Percentiles rank a stretch among this genome's conserved stretches.
These are phyloP conservation scores for Neuroterus valhalla DNA, from an alignment of 1,140 invertebrate species.

Conservation along the genomic window DNA sequence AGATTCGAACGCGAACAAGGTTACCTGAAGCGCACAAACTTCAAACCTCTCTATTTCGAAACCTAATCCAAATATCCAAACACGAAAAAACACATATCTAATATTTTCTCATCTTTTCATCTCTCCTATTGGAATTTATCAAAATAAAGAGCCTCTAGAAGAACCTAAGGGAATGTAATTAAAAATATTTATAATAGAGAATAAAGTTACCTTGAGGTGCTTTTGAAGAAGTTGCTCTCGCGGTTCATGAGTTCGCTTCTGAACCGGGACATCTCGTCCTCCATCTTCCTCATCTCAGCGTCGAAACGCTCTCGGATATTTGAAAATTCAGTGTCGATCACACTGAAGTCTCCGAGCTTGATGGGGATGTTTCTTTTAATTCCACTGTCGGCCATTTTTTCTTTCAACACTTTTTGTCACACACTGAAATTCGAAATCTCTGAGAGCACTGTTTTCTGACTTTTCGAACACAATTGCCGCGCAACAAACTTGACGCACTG, in stretches of 20 bases:
- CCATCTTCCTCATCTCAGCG: conserved; percentile 97
- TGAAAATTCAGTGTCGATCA: conserved; percentile 97
- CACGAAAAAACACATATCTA: neutral
- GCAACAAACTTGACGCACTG: conserved; percentile 38
- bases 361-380: conserved; percentile 94
- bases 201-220: conserved; percentile 29
- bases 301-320: conserved; percentile 97
- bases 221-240: conserved; percentile 92
- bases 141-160: no score
- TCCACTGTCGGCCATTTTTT: conserved; percentile 84
- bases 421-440: conserved; percentile 44
- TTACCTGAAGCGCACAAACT: no score
- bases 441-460: conserved; percentile 26
- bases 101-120: conserved; percentile 3
- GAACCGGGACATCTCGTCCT: conserved; percentile 98
- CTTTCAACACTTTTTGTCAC: conserved; percentile 10
- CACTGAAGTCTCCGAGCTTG: conserved; percentile 94
- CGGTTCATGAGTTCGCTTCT: conserved; percentile 93
- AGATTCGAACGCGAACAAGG: no score
- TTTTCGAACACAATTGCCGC: conserved; percentile 33
- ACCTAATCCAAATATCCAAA: neutral
- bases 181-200: neutral
- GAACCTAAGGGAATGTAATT: neutral
- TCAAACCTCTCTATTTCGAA: no score
- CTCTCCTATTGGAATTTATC: no score